Evolutionary conservation across 2,113 vertebrate genomes (phyloP).

Genomic region (Bufo bufo): DNA sequence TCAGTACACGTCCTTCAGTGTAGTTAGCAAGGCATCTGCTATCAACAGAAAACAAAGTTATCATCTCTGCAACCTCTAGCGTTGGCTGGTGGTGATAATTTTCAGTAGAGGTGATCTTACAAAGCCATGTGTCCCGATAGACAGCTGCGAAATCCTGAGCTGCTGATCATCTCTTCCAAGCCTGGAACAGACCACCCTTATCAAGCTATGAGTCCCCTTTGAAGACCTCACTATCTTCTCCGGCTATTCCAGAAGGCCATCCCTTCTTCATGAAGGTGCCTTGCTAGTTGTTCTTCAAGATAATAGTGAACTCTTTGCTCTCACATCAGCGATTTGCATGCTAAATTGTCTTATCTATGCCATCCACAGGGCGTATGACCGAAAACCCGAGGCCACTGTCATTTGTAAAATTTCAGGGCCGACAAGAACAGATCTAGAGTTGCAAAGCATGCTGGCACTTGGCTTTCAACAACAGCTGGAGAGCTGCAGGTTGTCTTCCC

Average conservation of each 20-base stretch:
- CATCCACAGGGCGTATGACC: conserved; percentile 26
- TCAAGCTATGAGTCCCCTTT: conserved; percentile 19
- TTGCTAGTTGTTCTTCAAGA: conserved; percentile 14
- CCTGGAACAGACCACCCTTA: conserved; percentile 22
- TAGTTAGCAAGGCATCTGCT: not conserved
- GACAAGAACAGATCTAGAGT: not conserved
- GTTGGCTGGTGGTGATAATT: conserved; percentile 15
- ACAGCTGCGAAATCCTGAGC: conserved; percentile 18
- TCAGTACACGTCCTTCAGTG: not conserved
- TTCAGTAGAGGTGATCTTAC: conserved; percentile 17
- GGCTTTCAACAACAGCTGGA: not conserved
- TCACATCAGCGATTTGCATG: conserved; percentile 22
- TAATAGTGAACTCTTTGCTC: conserved; percentile 26
- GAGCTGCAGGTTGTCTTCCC: conserved; percentile 4
- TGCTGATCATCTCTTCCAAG: not conserved
- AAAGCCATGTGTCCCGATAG: conserved; percentile 28
- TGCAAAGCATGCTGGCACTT: not conserved
- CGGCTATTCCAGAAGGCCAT: not conserved
- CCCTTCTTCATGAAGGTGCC: not conserved
- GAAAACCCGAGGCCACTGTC: not conserved
- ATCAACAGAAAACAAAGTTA: not conserved
- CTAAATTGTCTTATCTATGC: conserved; percentile 26
- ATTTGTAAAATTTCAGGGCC: not conserved
- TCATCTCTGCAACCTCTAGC: not conserved
- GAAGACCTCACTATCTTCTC: conserved; percentile 36